phyloP scores from a whole-genome alignment of 2,797 vertebrate species.

The Smutsia temminckii region DNA sequence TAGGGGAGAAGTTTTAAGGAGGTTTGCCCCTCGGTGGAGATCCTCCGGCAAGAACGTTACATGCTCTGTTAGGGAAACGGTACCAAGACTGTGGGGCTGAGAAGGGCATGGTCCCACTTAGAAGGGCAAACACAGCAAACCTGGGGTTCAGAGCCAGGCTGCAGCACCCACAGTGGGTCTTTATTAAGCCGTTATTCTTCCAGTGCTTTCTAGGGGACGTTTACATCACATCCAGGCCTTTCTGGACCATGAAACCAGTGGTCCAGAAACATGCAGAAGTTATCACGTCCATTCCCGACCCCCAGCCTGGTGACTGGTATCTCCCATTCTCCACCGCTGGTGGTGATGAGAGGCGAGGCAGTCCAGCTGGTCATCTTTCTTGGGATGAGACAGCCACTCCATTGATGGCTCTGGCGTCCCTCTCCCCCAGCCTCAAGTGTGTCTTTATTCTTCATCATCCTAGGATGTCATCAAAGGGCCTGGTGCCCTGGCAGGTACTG shows the following conservation, averaged over 20 bases:
- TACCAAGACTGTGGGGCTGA: no score
- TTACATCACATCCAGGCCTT: not conserved
- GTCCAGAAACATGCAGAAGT: not conserved
- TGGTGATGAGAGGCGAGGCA: not conserved
- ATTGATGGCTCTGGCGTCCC: no score
- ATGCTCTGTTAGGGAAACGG: not conserved
- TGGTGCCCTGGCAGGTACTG: not conserved
- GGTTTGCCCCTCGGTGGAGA: not conserved
- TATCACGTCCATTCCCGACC: not conserved
- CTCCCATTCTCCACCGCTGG: not conserved
- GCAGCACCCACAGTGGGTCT: not conserved
- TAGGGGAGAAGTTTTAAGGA: not conserved
- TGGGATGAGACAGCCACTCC: not conserved
- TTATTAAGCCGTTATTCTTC: not conserved
- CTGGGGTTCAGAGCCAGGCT: not conserved
- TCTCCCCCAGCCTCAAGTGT: not conserved
- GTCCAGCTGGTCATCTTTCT: not conserved
- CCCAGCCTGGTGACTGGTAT: not conserved
- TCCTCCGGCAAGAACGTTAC: not conserved
- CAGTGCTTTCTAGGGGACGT: not conserved
- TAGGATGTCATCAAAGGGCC: no score
- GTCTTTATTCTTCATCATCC: not conserved
- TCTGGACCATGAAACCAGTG: not conserved
- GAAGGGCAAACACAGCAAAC: not conserved
- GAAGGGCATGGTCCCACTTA: fast-evolving